Conservation (phyloP, 2,113 vertebrate species). For the Aldabrachelys gigantea region DNA sequence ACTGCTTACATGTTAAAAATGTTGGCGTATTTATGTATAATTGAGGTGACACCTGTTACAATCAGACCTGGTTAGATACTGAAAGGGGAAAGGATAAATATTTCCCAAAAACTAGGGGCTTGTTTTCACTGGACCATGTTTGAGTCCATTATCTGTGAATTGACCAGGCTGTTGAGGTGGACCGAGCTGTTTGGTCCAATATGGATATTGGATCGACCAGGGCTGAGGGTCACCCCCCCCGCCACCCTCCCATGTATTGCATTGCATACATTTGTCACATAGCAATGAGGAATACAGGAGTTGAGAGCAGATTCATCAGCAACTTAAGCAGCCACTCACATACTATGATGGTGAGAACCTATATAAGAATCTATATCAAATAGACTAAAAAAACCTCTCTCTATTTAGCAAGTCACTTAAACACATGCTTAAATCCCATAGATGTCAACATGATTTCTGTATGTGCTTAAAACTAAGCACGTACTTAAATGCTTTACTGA, state of each 20-base stretch:
- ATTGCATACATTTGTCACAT: rapidly evolving
- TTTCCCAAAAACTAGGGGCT: rapidly evolving
- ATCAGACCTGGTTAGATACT: not conserved
- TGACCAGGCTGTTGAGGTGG: not conserved
- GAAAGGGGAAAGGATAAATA: not conserved
- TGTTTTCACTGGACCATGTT: not conserved
- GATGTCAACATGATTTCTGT: not conserved
- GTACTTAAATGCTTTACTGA: not conserved
- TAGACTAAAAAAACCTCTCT: not conserved
- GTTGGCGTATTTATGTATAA: not conserved
- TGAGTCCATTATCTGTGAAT: not conserved
- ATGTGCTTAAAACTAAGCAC: not conserved
- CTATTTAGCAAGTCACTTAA: not conserved
- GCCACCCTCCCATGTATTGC: rapidly evolving
- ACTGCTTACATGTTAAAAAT: not conserved
- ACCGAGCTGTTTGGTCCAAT: not conserved
- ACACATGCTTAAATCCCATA: not conserved
- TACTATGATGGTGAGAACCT: not conserved
- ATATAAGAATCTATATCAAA: not conserved
- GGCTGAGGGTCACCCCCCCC: not conserved
- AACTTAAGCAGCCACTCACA: not conserved
- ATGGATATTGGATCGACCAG: not conserved
- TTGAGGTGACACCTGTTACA: too few relatives aligned
- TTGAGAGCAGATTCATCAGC: not conserved
- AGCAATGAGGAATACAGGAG: not conserved